Evolutionary conservation across 2,113 vertebrate genomes (phyloP), one percentile per base, ranked within the genome.

Genomic region (Garra rufa): DNA sequence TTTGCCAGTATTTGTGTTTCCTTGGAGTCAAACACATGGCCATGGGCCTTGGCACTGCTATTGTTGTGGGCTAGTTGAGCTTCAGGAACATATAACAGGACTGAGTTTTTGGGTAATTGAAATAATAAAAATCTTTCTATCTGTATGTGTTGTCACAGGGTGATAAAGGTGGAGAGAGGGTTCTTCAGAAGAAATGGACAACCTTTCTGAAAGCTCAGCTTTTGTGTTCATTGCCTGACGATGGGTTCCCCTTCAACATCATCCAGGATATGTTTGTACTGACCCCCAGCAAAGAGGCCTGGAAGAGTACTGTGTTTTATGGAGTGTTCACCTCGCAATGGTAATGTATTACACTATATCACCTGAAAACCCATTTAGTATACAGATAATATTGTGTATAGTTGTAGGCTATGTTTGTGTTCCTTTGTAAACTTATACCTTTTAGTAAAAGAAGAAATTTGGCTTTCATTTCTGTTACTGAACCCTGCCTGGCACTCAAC

Each of bases 251-350:
- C 7, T 99, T 99, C 92, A 99, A 99, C 67, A 95, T 98, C 80
- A 96, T 99, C 85, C 97, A 97, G 89, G 97, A 99, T 6, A 93
- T 99, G 92, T 99, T 98, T 30, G 97, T 97, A 10, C 92, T 99
- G 89, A 97, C 94, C 0, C 95, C 97, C 0, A 93, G 92, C 3
- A 93, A 95, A 1, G 92, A 92, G 59, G 91, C 84, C 91, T 97
- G 97, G 98, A 94, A 79, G 46, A 91, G 93, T 65, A 96, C 96
- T 0, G 88, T 96, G 78, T 99, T 99, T 93, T 99, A 98, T 0
- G 98, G 98, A 9, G 97, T 98, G 85, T 99, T 99, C 92, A 97
- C 96, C 0, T 97, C 98, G 0, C 98, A 99, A 88, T 99, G 98
- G 98, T 99, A 90, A 91, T 17, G n/a, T 67, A n/a, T 41, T 69